phyloP scores from a whole-genome alignment of 2,113 vertebrate genomes.

The Bos javanicus region DNA sequence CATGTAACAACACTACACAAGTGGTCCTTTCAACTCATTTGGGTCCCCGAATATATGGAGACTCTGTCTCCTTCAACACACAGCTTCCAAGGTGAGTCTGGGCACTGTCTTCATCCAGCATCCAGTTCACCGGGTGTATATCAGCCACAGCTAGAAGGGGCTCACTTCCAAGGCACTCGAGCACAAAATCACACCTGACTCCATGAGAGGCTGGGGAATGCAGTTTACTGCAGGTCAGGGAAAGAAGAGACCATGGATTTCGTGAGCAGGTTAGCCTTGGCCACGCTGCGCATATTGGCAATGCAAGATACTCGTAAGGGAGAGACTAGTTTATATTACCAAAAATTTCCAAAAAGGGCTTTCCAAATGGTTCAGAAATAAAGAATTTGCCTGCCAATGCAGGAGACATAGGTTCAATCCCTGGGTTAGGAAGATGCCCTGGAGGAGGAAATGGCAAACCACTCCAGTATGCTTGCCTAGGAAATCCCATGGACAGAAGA shows the following conservation, averaged over 20 bases:
- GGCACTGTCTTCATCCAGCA: background rate
- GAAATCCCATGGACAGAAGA: background rate
- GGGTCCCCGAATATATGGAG: background rate
- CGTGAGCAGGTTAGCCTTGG: background rate
- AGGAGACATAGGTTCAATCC: background rate
- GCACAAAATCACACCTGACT: background rate
- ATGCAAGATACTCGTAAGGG: background rate
- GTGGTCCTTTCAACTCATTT: background rate
- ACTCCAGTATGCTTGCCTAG: background rate
- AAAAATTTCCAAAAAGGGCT: background rate
- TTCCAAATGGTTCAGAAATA: background rate
- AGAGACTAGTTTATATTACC: background rate
- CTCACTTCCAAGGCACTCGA: background rate
- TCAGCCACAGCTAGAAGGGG: too few species aligned
- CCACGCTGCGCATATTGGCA: background rate
- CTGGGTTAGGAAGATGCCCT: background rate
- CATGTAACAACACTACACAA: background rate
- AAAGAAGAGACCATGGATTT: background rate
- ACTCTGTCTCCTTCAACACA: background rate
- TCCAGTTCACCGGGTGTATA: too few species aligned
- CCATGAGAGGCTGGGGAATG: background rate
- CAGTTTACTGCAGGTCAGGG: background rate
- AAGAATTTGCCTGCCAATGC: background rate
- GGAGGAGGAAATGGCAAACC: background rate
- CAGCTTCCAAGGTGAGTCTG: background rate